Percentiles rank a stretch among this genome's conserved stretches.
Conservation (phyloP, 2,797 vertebrate genomes). For the Parotocinclus haroldoi region DNA sequence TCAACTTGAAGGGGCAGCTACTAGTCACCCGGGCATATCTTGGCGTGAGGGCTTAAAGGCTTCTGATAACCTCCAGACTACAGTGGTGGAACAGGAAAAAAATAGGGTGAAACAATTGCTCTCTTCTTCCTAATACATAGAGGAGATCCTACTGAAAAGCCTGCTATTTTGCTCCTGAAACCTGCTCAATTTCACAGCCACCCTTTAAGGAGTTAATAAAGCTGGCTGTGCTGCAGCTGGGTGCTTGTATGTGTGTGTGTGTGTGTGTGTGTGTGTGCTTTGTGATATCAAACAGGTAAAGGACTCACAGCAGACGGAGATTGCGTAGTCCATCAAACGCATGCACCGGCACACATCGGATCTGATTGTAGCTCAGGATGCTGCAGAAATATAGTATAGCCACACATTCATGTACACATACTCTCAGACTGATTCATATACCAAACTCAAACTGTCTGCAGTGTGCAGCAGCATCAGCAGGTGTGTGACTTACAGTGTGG, state of each 20-base stretch:
- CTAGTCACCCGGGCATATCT: constrained; percentile 7
- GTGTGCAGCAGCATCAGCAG: constrained; percentile 7
- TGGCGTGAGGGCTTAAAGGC: not conserved
- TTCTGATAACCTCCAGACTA: constrained; percentile 27
- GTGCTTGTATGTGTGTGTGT: constrained; percentile 10
- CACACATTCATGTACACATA: not conserved
- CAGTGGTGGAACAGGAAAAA: constrained; percentile 1
- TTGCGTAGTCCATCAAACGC: constrained; percentile 89
- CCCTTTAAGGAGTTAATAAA: constrained; percentile 33
- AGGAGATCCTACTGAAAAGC: constrained; percentile 17
- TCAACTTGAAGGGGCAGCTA: not conserved
- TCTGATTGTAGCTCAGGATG: constrained; percentile 95
- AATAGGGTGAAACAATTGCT: constrained; percentile 11
- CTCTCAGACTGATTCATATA: not conserved
- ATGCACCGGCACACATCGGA: constrained; percentile 89
- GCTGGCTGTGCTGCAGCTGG: constrained; percentile 22
- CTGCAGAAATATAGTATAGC: constrained; percentile 67
- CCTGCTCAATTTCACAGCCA: constrained; percentile 32
- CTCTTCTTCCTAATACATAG: constrained; percentile 10
- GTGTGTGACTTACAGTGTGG: constrained; percentile 86
- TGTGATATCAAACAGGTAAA: constrained; percentile 39
- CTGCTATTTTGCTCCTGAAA: constrained; percentile 6
- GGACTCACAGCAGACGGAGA: constrained; percentile 91
- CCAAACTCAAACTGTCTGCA: not conserved
- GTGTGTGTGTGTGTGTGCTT: too few relatives aligned